Evolutionary conservation across 2,888 invertebrate species (phyloP), one percentile per base, ranked within the genome.

Genomic region (Sepioteuthis lessoniana): DNA sequence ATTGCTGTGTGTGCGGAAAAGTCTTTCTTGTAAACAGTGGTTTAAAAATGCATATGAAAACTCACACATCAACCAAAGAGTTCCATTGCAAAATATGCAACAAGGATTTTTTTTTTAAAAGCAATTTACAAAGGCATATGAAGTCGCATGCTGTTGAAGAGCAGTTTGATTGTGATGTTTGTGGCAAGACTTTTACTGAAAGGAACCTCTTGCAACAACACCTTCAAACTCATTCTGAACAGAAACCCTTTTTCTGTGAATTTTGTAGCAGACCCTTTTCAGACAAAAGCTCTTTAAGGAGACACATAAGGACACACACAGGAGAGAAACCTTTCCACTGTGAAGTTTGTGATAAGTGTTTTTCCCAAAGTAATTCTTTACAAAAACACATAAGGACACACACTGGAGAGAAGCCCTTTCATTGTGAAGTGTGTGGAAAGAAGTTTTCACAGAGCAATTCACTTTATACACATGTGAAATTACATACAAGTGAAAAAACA

Each of bases 291-390:
- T 91, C 91, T 38, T 38, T 91, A 28, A 38, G n/a, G 19, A 37
- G 91, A 38, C 91, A 91, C 37, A 42, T 91, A 21, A 37, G 91
- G 37, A 91, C 42, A 8, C 91, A 91, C 91, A 37, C 90, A 37
- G 90, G 90, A 25, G 90, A 90, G 38, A 90, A 90, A 90, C 90
- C 90, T 35, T 90, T 91, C 28, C 91, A 91, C 25, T 91, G 91
- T 91, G 91, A 91, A 28, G 42, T 91, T 42, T 91, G 91, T 91
- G 42, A n/a, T 38, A 91, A 91, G 38, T 3, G 38, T 21, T 91
- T 91, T 91, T 37, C 91, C 3, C 37, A 42, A 13, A 91, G 42
- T 38, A 37, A 91, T 91, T 42, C 37, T 38, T 91, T 91, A 38
- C 37, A 91, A 25, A 91, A 42, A 25, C 91, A 91, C 42, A 91